phyloP scores from a whole-genome alignment of 2,797 vertebrate genomes.

The Coracias cyanogaster region DNA sequence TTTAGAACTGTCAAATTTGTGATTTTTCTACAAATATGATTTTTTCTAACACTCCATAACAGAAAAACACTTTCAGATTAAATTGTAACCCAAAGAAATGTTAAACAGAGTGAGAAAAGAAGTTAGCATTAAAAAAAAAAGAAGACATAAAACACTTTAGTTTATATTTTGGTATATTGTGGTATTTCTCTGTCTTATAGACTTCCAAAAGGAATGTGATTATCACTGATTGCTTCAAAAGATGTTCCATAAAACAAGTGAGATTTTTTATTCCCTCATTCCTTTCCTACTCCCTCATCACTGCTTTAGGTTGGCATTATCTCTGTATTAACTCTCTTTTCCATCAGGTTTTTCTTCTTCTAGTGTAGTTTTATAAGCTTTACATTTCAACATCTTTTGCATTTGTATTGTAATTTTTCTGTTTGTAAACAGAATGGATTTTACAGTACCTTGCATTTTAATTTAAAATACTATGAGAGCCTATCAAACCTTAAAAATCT shows the following conservation, averaged over 20 bases:
- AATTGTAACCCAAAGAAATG: background rate
- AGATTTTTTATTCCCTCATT: background rate
- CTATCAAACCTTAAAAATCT: slow-evolving; percentile 63
- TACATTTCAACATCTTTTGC: slow-evolving; percentile 9
- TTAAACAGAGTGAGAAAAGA: background rate
- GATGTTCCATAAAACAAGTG: background rate
- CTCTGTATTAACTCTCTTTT: background rate
- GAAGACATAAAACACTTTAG: background rate
- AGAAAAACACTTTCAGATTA: background rate
- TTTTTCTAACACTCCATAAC: background rate
- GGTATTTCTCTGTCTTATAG: background rate
- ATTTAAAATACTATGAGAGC: slow-evolving; percentile 49
- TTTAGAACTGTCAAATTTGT: background rate
- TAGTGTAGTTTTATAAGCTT: slow-evolving; percentile 11
- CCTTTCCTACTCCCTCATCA: background rate
- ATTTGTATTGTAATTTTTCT: slow-evolving; percentile 28
- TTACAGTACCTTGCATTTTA: slow-evolving; percentile 61
- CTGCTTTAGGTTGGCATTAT: background rate
- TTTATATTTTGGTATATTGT: background rate
- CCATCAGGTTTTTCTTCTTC: background rate
- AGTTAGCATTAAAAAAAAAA: background rate
- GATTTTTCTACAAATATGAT: background rate
- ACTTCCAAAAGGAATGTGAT: background rate
- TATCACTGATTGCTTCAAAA: background rate
- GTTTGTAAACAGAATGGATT: slow-evolving; percentile 62